phyloP scores from a whole-genome alignment of 2,113 vertebrate species.

The Rattus rattus region DNA sequence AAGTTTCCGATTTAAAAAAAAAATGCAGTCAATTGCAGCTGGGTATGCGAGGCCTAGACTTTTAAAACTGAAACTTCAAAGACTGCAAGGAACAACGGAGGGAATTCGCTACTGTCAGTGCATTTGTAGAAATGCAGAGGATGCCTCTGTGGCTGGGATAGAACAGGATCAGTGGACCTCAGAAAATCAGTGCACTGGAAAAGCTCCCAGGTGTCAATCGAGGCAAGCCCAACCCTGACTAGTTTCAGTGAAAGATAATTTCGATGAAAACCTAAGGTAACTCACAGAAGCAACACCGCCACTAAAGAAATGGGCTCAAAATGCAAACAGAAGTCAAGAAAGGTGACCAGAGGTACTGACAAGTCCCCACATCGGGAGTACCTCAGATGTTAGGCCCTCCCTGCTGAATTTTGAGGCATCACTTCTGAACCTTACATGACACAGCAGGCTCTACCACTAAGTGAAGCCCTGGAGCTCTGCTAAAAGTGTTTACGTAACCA shows the following conservation, averaged over 20 bases:
- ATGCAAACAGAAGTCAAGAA: conserved; percentile 38
- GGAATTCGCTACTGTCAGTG: not conserved
- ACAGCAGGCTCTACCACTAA: not conserved
- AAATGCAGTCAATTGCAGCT: not conserved
- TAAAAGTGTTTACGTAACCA: not conserved
- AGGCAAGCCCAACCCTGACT: not conserved
- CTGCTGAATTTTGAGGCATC: not conserved
- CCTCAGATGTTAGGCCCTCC: not conserved
- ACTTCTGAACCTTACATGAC: not conserved
- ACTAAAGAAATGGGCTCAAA: conserved; percentile 12
- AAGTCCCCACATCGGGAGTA: not conserved
- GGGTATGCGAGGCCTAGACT: not conserved
- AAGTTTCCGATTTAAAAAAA: conserved; percentile 35
- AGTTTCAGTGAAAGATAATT: conserved; percentile 1
- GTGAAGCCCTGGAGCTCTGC: not conserved
- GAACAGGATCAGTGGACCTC: not conserved
- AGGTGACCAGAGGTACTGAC: not conserved
- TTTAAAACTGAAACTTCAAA: conserved; percentile 28
- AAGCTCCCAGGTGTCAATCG: not conserved
- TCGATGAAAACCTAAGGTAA: not conserved
- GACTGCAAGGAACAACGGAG: not conserved
- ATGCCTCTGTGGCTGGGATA: too few species aligned
- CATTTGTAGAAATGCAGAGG: not conserved
- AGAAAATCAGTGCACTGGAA: not conserved
- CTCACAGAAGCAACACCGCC: not conserved